Evolutionary conservation across 2,888 invertebrate genomes (phyloP).

Genomic region (Leptinotarsa juncta): DNA sequence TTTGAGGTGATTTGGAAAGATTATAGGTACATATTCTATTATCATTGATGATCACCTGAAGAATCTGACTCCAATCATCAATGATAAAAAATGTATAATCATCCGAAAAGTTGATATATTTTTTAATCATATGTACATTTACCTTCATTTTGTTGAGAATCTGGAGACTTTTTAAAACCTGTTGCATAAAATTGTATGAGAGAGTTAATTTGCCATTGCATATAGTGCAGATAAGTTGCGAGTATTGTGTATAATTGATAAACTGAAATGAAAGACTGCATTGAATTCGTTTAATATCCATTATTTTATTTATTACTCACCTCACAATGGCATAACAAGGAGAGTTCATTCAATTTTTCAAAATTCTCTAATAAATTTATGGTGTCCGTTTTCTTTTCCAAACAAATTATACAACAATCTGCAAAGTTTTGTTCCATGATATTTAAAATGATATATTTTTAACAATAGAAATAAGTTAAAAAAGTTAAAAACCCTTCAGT

Average conservation of each 20-base stretch:
- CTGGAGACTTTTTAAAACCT: slow-evolving; percentile 32
- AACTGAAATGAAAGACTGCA: slow-evolving; percentile 39
- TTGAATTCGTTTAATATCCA: slow-evolving; percentile 15
- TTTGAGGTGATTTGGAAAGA: no score
- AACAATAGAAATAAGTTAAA: no score
- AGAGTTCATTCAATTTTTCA: slow-evolving; percentile 29
- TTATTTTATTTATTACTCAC: slow-evolving; percentile 36
- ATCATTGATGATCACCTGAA: no score
- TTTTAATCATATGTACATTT: neutral
- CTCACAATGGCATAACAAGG: slow-evolving; percentile 39
- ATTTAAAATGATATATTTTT: neutral
- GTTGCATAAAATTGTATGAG: slow-evolving; percentile 34
- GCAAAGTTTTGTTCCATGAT: slow-evolving; percentile 29
- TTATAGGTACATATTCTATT: no score
- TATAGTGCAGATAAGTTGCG: slow-evolving; percentile 36
- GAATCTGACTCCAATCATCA: no score
- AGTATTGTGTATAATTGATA: slow-evolving; percentile 24
- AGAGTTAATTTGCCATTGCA: slow-evolving; percentile 37
- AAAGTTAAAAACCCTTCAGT: no score
- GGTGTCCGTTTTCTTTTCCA: slow-evolving; percentile 29
- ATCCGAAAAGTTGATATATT: no score
- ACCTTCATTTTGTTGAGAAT: slow-evolving; percentile 11
- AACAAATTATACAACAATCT: slow-evolving; percentile 42
- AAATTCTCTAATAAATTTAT: slow-evolving; percentile 34
- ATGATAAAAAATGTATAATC: no score